These are phyloP conservation scores for Setipinna tenuifilis DNA, from an alignment of 2,797 vertebrate genomes.

Conservation along the genomic window DNA sequence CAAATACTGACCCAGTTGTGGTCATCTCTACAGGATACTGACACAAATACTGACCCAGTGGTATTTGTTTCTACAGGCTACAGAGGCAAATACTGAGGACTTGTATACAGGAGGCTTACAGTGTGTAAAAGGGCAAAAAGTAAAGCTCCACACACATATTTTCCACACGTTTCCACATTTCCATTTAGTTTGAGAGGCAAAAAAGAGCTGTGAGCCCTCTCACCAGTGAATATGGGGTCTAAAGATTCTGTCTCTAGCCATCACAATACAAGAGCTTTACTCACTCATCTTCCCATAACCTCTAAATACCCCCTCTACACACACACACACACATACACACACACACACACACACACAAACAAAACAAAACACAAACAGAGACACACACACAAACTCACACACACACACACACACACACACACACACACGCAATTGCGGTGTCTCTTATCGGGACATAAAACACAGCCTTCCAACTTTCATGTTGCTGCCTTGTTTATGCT, in stretches of 20 bases:
- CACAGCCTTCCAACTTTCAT: slow-evolving; percentile 44
- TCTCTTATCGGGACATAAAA: slow-evolving; percentile 51
- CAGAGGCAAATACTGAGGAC: background rate
- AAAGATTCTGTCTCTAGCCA: background rate
- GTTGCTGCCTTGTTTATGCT: slow-evolving; percentile 41
- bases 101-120: background rate
- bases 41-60: no score
- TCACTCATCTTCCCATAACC: background rate
- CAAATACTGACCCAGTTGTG: no score
- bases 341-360: background rate
- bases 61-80: background rate
- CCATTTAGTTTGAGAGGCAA: background rate
- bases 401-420: background rate
- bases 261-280: background rate
- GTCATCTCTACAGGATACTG: no score
- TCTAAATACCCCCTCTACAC: background rate
- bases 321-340: background rate
- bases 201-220: background rate
- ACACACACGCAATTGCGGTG: no score
- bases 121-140: background rate
- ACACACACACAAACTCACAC: background rate
- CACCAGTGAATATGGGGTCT: background rate
- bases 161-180: background rate
- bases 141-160: background rate
- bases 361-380: background rate